Evolutionary conservation across 2,888 invertebrate genomes (phyloP), one percentile per base, ranked within the genome.

Genomic region (Synanthedon myopaeformis): DNA sequence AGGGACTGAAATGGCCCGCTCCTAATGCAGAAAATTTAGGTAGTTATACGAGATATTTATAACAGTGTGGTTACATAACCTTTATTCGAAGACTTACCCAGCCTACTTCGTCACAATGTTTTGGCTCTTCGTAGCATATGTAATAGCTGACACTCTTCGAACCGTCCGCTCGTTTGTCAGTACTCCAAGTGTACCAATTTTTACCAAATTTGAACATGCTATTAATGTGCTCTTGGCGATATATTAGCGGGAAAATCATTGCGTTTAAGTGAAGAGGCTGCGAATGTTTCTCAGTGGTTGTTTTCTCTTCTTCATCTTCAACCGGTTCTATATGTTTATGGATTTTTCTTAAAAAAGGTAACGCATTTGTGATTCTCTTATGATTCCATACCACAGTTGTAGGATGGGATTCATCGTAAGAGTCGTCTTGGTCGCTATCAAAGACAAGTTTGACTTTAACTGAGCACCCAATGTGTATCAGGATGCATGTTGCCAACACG

Each of bases 201-300:
- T 80, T 83, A 2, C 82, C 83, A 57, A 83, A 83, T 62, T 85
- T 85, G 58, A 86, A 86, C 85, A 85, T 84, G 58, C 82, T 84
- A 59, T 82, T 85, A 41, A 86, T 75, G 57, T 86, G 84, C 52
- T 58, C 76, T 62, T 86, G 86, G 1, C 70, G 72, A 60, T 83
- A 85, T 57, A 86, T 83, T 54, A 86, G 62, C 0, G 86, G 82
- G 57, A 86, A 86, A 4, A 86, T 72, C 66, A 86, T 64, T 58
- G 85, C 83, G 57, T 85, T 85, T 2, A 85, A 86, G 54, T 86
- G 86, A 55, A 73, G 59, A 13, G 65, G 69, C n/a, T 61, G 67
- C 3, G 57, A n/a, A 0, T 62, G 17, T 56, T 77, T 81, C 17
- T 77, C 79, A 0, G 81, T 76, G 0, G 74, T 72, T 0, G 60